A percentile compares a stretch with the other conserved stretches of the same genome.
Conservation (phyloP, 2,797 vertebrate genomes). For the Yasuhikotakia modesta region DNA sequence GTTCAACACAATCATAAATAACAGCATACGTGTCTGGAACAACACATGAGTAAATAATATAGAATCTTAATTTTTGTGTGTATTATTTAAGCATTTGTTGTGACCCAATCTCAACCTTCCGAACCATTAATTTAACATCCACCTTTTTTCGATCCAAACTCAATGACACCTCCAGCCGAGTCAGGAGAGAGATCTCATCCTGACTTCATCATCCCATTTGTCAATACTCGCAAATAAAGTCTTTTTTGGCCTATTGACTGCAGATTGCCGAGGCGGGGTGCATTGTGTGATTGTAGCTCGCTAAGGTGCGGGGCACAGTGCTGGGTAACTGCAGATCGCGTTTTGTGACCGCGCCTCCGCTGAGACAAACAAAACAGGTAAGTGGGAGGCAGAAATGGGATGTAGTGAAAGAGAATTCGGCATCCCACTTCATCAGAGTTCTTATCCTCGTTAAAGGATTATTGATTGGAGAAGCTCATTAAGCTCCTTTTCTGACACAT, state of each 20-base stretch:
- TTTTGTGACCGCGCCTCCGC: constrained; percentile 35
- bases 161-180: constrained; percentile 48
- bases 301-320: constrained; percentile 28
- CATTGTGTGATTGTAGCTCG: constrained; percentile 52
- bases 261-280: constrained; percentile 46
- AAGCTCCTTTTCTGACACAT: constrained; percentile 62
- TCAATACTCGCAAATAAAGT: constrained; percentile 63
- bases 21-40: background rate
- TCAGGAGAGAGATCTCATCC: constrained; percentile 49
- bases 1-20: background rate
- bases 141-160: constrained; percentile 26
- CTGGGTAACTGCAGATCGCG: constrained; percentile 49
- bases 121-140: constrained; percentile 32
- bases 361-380: constrained; percentile 56
- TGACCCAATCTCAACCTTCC: background rate
- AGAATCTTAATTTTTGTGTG: background rate
- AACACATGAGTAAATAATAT: background rate
- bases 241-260: constrained; percentile 61
- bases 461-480: constrained; percentile 68
- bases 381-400: constrained; percentile 57
- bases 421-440: constrained; percentile 65
- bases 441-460: constrained; percentile 63
- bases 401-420: constrained; percentile 50
- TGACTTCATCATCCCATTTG: constrained; percentile 58
- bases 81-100: background rate